Evolutionary conservation across 2,888 invertebrate genomes (phyloP).

Genomic region (Mythimna pallens): DNA sequence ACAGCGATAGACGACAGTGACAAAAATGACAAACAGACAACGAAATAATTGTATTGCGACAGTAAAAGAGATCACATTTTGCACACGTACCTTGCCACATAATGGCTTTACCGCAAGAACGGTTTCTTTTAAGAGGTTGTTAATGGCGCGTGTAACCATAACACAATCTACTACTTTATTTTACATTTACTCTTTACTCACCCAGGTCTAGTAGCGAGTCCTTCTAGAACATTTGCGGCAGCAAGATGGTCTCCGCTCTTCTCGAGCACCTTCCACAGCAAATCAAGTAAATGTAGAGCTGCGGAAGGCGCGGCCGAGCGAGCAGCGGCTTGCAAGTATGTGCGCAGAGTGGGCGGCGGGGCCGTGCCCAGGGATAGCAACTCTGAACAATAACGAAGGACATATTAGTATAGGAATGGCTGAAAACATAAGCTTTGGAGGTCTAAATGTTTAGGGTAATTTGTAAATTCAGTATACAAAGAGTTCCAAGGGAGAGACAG

Average conservation of each 20-base stretch:
- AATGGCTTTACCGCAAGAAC: no score
- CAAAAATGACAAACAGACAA: neutral
- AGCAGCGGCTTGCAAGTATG: constrained; percentile 92
- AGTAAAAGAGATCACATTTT: no score
- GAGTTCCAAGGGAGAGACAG: neutral
- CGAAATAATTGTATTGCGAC: no score
- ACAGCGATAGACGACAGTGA: neutral
- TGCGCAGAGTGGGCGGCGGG: constrained; percentile 93
- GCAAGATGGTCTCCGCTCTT: constrained; percentile 97
- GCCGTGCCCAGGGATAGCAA: constrained; percentile 92
- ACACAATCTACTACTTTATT: neutral
- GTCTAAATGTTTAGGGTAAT: neutral
- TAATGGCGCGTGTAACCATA: neutral
- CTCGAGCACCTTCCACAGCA: constrained; percentile 99
- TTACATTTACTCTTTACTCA: constrained; percentile 61
- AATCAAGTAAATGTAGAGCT: constrained; percentile 92
- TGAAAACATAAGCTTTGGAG: neutral
- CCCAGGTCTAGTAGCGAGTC: constrained; percentile 94
- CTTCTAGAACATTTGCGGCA: constrained; percentile 97
- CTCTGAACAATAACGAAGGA: constrained; percentile 81
- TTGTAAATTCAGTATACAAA: neutral
- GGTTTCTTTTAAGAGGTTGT: neutral
- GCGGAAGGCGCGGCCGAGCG: constrained; percentile 90
- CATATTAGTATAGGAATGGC: neutral
- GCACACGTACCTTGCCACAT: no score